Conservation (phyloP, 64 coral and sea anemone species). For the Catalaphyllia jardinei region DNA sequence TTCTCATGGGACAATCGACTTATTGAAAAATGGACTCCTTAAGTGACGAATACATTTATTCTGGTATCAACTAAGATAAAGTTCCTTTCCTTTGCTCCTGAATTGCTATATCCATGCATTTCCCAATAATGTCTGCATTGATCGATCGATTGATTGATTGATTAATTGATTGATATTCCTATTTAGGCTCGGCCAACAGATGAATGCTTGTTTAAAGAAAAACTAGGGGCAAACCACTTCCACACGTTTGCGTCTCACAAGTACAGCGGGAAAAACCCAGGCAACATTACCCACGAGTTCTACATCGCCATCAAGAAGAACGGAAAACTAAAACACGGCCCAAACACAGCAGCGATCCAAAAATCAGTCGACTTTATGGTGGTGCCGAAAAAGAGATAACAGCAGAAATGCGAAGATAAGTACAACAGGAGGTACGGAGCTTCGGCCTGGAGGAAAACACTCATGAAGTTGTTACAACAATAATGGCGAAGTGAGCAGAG, state of each 20-base stretch:
- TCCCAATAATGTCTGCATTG: too few species aligned
- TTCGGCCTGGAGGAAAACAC: too few species aligned
- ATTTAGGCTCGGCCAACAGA: slow-evolving; percentile 48
- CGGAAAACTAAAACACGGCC: slow-evolving; percentile 72
- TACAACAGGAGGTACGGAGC: not conserved
- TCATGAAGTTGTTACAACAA: not conserved
- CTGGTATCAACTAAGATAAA: too few species aligned
- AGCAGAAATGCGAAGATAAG: not conserved
- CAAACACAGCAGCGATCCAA: slow-evolving; percentile 68
- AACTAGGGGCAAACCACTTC: slow-evolving; percentile 58
- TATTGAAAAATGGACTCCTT: too few species aligned
- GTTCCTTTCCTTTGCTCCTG: too few species aligned
- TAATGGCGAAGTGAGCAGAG: not conserved
- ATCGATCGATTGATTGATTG: too few species aligned
- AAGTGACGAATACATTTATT: too few species aligned
- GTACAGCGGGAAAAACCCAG: slow-evolving; percentile 71
- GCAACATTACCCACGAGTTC: slow-evolving; percentile 51
- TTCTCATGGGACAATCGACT: too few species aligned
- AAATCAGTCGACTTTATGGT: slow-evolving; percentile 75
- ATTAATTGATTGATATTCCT: not conserved
- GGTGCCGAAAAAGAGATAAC: not conserved
- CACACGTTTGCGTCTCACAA: slow-evolving; percentile 77
- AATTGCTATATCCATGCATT: too few species aligned
- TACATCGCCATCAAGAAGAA: slow-evolving; percentile 93
- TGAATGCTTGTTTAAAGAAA: slow-evolving; percentile 92